Conservation (phyloP, 35 echinoderm and acorn worm genomes). For the Nesometra sesokonis region DNA sequence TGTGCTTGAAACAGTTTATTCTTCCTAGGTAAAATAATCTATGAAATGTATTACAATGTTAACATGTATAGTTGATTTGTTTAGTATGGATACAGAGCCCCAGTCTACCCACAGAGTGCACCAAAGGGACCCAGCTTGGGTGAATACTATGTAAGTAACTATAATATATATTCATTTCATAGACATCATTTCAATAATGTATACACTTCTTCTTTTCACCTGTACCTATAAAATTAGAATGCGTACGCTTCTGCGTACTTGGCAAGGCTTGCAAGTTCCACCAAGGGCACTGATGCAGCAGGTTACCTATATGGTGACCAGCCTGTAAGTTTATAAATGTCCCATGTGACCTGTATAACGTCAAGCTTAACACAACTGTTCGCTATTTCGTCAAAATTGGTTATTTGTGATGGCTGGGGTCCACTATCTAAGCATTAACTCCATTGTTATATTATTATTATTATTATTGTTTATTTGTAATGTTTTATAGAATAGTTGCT, state of each 20-base stretch:
- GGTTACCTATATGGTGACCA: background rate
- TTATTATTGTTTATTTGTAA: too few relatives aligned
- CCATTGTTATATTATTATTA: too few relatives aligned
- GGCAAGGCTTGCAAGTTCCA: background rate
- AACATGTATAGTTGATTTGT: background rate
- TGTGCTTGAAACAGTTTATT: too few relatives aligned
- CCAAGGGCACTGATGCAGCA: background rate
- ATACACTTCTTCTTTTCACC: background rate
- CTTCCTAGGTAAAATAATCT: too few relatives aligned
- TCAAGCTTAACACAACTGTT: background rate
- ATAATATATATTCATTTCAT: background rate
- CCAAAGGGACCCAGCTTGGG: background rate
- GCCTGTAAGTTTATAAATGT: background rate
- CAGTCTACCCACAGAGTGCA: background rate
- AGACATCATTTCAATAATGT: background rate
- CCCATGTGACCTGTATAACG: background rate
- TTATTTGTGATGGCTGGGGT: too few relatives aligned
- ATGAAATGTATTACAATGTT: background rate
- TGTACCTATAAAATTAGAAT: background rate
- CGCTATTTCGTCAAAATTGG: background rate
- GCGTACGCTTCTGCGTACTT: background rate
- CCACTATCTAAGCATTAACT: too few relatives aligned
- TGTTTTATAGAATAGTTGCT: too few relatives aligned
- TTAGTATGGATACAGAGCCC: background rate
- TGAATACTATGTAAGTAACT: background rate